Base-by-base conservation (phyloP, 2,888 invertebrate species). In the Eustalomyia histrio region DNA sequence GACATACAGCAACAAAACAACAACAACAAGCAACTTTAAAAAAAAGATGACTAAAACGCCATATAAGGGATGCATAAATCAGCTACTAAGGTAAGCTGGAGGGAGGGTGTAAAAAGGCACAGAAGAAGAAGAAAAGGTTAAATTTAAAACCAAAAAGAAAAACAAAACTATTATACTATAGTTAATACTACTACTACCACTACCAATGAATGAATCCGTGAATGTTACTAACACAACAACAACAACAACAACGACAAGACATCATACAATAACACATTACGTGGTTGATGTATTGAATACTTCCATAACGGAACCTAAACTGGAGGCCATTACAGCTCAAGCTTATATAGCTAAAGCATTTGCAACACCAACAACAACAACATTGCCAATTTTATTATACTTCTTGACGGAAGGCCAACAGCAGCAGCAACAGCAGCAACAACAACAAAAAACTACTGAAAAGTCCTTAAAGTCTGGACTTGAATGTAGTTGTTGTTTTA, bases 141-240 rank as follows among this genome's bases (percentile, higher is more conserved):
- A 58, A 55, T 29, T 29, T 29, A 29, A 14, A 39, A 39, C 39
- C 39, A 39, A 39, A 35, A 35, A 35, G 1, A 6, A 63, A 24
- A 17, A 12, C n/a, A 24, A 47, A 33, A 14, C 21, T 12, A 7
- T 12, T 8, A 58, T 12, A 65, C 33, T 16, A 33, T 43, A 39
- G 18, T 39, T 14, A 75, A 33, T 18, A 33, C 47, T 43, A 68
- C 47, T 60, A 71, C 73, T 73, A 64, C 61, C 52, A 74, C 79
- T 79, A 83, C 84, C 71, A 84, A 84, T 84, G 84, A 83, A 79
- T 84, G 82, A 83, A 83, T 82, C 73, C 79, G 75, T 72, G 84
- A 69, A 79, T 83, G 80, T 39, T 21, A 58, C 14, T 69, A 60
- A 80, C 83, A 73, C 72, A 83, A 73, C 72, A 83, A 60, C 72